Percentiles rank a stretch among this genome's conserved stretches.
These are phyloP conservation scores for Labia minor DNA, from an alignment of 2,888 invertebrate genomes.

Conservation along the genomic window DNA sequence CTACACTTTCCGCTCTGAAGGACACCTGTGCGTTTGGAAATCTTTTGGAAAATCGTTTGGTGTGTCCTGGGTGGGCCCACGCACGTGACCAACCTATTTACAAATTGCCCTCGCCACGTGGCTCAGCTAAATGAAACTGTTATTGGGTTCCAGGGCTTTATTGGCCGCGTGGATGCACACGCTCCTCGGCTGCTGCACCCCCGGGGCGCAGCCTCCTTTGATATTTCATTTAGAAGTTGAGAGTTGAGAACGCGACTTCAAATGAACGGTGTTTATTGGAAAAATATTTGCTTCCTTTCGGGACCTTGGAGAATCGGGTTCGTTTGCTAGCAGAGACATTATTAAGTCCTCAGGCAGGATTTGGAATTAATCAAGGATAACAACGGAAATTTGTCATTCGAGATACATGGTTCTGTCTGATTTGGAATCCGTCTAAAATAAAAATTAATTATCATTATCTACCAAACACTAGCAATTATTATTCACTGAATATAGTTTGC, in stretches of 20 bases:
- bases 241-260: background rate
- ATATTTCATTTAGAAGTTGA: background rate
- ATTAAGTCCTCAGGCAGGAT: background rate
- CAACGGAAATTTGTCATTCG: background rate
- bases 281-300: constrained; percentile 8
- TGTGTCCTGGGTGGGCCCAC: constrained; percentile 20
- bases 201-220: constrained; percentile 14
- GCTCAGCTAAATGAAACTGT: constrained; percentile 22
- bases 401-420: no score
- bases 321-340: background rate
- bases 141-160: constrained; percentile 20
- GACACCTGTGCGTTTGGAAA: background rate
- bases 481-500: no score
- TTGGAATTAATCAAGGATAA: background rate
- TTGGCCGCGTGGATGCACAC: constrained; percentile 3
- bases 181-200: constrained; percentile 17
- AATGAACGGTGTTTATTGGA: constrained; percentile 13
- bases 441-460: no score
- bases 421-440: no score
- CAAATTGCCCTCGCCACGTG: constrained; percentile 34
- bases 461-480: no score
- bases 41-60: background rate
- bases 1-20: background rate
- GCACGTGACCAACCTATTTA: constrained; percentile 38
- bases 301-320: background rate